phyloP scores from a whole-genome alignment of 2,797 vertebrate species.

The Poeciliopsis presidionis region DNA sequence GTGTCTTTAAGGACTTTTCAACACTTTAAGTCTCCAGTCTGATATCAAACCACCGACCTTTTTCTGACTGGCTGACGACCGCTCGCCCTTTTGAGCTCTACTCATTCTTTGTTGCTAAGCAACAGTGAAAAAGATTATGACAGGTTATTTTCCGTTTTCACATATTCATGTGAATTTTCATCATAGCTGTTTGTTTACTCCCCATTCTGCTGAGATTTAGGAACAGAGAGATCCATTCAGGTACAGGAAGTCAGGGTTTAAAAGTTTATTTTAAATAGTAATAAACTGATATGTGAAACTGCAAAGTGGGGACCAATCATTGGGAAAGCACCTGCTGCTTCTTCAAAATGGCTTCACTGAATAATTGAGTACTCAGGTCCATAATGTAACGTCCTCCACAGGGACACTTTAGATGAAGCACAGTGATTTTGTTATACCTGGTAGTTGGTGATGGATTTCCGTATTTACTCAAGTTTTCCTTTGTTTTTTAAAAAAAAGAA shows the following conservation, averaged over 20 bases:
- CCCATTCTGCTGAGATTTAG: conserved; percentile 22
- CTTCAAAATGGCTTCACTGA: conserved; percentile 38
- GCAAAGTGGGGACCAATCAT: conserved; percentile 24
- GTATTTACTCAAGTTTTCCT: conserved; percentile 25
- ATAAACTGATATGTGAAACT: conserved; percentile 29
- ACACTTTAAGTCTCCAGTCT: neutral
- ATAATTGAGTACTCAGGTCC: conserved; percentile 48
- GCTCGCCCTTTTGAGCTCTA: neutral
- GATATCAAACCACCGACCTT: neutral
- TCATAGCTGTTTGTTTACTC: conserved; percentile 28
- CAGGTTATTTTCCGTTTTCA: conserved; percentile 33
- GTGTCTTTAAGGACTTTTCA: neutral
- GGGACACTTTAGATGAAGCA: conserved; percentile 40
- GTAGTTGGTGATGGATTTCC: conserved; percentile 11
- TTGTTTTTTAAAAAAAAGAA: conserved; percentile 14
- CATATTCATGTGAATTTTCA: conserved; percentile 38
- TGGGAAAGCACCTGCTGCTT: conserved; percentile 41
- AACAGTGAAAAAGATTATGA: conserved; percentile 38
- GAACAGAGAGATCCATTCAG: conserved; percentile 22
- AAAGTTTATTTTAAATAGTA: conserved; percentile 29
- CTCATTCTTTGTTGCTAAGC: conserved; percentile 48
- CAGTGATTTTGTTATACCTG: conserved; percentile 23
- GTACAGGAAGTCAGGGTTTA: conserved; percentile 14
- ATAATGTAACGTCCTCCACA: conserved; percentile 37
- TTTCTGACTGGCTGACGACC: neutral